Conservation (phyloP, 1,140 invertebrate genomes). For the Aporrectodea caliginosa region DNA sequence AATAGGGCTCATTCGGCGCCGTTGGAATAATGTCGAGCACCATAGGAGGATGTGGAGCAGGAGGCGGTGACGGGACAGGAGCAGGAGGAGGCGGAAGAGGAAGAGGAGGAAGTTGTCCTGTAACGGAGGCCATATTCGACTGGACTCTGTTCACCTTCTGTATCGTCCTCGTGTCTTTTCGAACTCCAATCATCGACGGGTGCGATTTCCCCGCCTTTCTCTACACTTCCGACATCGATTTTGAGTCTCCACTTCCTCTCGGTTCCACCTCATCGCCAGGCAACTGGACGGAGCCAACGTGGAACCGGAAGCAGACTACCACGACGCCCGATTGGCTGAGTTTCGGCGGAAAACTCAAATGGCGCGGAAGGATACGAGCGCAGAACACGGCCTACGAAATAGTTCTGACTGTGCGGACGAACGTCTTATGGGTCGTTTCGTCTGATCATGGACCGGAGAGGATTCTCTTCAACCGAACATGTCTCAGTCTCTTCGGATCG, state of each 20-base stretch:
- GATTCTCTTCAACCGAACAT: not conserved
- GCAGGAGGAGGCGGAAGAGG: no score
- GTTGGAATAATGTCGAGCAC: no score
- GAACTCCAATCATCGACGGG: not conserved
- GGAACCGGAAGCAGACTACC: not conserved
- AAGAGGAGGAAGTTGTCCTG: no score
- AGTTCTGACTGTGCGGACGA: not conserved
- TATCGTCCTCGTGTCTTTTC: no score
- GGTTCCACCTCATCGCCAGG: not conserved
- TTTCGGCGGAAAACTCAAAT: not conserved
- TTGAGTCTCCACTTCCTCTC: not conserved
- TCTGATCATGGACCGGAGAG: no score
- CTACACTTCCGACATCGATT: not conserved
- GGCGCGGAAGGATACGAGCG: not conserved
- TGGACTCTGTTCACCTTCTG: no score
- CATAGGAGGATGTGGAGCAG: no score
- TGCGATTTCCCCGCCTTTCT: not conserved
- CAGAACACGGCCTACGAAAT: not conserved
- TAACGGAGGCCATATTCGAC: no score
- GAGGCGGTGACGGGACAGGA: no score
- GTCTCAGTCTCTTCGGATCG: not conserved
- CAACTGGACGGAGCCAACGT: no score
- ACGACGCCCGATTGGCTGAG: not conserved
- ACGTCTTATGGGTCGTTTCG: no score
- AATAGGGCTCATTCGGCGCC: no score